These are phyloP conservation scores for Drosophila mercatorum DNA, from an alignment of 2,888 invertebrate species.

Conservation along the genomic window DNA sequence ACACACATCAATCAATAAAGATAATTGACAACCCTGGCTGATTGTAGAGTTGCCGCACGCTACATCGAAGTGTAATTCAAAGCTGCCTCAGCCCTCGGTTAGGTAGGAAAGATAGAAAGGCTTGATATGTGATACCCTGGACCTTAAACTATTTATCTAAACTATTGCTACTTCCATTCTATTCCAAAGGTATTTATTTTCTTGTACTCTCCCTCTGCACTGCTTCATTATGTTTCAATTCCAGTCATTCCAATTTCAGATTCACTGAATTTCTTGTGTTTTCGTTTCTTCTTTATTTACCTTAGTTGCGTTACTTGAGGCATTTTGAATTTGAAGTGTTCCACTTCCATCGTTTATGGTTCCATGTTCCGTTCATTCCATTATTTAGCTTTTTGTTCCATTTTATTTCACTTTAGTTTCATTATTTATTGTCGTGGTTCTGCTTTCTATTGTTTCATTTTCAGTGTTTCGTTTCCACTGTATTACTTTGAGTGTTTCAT, in stretches of 20 bases:
- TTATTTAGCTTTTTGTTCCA: not conserved
- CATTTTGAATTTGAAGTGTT: not conserved
- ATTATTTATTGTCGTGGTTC: not conserved
- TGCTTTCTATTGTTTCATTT: not conserved
- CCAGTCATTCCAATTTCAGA: not conserved
- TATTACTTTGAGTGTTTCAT: not conserved
- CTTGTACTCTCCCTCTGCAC: not conserved
- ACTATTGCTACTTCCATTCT: too few relatives aligned
- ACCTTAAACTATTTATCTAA: not conserved
- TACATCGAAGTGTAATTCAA: conserved; percentile 61
- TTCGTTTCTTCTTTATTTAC: too few relatives aligned
- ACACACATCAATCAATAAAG: conserved; percentile 35
- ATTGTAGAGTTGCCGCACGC: conserved; percentile 6
- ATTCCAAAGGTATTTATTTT: too few relatives aligned
- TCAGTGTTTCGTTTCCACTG: not conserved
- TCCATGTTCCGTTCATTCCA: too few relatives aligned
- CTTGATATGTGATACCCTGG: conserved; percentile 61
- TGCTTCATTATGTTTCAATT: not conserved
- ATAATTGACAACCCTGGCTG: conserved; percentile 32
- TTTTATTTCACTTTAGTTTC: not conserved
- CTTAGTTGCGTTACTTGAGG: not conserved
- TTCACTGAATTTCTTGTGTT: rapidly evolving
- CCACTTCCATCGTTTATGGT: not conserved
- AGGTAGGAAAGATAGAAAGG: conserved; percentile 22
- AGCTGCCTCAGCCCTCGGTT: conserved; percentile 29